A percentile compares a stretch with the other conserved stretches of the same genome.
Conservation (phyloP, 2,888 invertebrate species). For the Drosophila rubida region DNA sequence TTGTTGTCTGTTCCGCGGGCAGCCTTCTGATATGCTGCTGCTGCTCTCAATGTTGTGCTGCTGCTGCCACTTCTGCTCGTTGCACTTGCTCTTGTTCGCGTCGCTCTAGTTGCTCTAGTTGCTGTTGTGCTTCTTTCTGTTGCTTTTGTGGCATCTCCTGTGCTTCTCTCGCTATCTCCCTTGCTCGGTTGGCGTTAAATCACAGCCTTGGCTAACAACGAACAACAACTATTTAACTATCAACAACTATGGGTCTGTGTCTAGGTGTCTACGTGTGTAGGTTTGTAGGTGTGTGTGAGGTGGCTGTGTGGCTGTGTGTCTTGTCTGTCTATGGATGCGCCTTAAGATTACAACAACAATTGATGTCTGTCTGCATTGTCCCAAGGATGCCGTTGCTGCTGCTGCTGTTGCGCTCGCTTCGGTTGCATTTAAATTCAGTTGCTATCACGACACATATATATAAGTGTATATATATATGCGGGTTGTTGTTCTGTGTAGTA, state of each 20-base stretch:
- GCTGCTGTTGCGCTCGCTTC: constrained; percentile 22
- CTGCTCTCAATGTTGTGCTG: constrained; percentile 31
- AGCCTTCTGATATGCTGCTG: constrained; percentile 56
- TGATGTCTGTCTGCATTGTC: constrained; percentile 35
- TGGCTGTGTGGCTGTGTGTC: constrained; percentile 3
- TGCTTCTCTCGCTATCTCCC: constrained; percentile 1
- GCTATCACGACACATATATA: constrained; percentile 52
- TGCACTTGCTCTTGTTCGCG: constrained; percentile 6
- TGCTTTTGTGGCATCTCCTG: constrained; percentile 32
- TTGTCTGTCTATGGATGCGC: constrained; percentile 11
- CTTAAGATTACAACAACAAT: constrained; percentile 59
- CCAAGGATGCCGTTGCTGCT: constrained; percentile 22
- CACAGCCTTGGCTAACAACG: constrained; percentile 44
- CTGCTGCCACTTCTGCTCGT: not conserved
- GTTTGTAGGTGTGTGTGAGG: not conserved
- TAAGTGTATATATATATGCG: constrained; percentile 1
- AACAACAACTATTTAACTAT: constrained; percentile 49
- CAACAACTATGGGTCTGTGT: constrained; percentile 38
- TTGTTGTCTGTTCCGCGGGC: constrained; percentile 61
- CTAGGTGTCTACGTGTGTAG: no score
- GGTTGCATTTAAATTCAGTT: constrained; percentile 64
- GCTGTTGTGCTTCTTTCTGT: not conserved
- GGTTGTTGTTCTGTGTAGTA: constrained; percentile 18
- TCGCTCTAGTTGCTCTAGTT: not conserved
- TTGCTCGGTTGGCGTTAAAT: constrained; percentile 17